Evolutionary conservation across 2,113 vertebrate species (phyloP).

Genomic region (Benitochromis conjunctus): DNA sequence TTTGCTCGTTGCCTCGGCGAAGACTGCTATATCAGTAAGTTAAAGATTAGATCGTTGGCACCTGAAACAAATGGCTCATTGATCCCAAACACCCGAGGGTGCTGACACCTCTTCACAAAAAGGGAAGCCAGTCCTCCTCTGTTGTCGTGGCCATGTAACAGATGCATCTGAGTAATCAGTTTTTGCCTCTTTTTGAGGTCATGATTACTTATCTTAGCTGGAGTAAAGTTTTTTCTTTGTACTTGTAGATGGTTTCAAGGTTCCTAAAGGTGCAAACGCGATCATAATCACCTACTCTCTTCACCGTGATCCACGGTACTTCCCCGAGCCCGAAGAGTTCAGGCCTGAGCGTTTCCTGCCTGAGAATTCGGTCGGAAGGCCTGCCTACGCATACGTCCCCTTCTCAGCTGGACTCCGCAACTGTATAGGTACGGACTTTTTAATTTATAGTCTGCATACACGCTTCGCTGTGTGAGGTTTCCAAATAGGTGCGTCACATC

Average conservation of each 20-base stretch:
- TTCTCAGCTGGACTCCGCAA: constrained; percentile 95
- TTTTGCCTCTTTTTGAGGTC: neutral
- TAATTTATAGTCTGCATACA: neutral
- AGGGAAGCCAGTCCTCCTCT: neutral
- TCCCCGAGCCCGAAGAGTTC: constrained; percentile 89
- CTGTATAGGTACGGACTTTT: constrained; percentile 84
- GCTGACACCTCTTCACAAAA: neutral
- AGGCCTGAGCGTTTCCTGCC: constrained; percentile 87
- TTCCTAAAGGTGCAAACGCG: constrained; percentile 76
- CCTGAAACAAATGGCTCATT: neutral
- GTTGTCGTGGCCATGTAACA: neutral
- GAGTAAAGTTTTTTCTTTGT: neutral
- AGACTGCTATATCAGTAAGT: constrained; percentile 84
- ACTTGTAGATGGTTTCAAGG: constrained; percentile 74
- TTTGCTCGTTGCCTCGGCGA: constrained; percentile 82
- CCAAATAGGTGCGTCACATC: neutral
- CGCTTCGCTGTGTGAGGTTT: neutral
- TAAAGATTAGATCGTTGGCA: neutral
- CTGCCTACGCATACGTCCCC: constrained; percentile 85
- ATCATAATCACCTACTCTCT: constrained; percentile 80
- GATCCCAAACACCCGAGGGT: neutral
- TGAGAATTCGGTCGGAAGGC: constrained; percentile 79
- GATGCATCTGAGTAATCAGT: neutral
- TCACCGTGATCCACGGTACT: constrained; percentile 83
- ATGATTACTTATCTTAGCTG: neutral